These are phyloP conservation scores for Etheostoma perlongum DNA, from an alignment of 2,797 vertebrate genomes.

Conservation along the genomic window DNA sequence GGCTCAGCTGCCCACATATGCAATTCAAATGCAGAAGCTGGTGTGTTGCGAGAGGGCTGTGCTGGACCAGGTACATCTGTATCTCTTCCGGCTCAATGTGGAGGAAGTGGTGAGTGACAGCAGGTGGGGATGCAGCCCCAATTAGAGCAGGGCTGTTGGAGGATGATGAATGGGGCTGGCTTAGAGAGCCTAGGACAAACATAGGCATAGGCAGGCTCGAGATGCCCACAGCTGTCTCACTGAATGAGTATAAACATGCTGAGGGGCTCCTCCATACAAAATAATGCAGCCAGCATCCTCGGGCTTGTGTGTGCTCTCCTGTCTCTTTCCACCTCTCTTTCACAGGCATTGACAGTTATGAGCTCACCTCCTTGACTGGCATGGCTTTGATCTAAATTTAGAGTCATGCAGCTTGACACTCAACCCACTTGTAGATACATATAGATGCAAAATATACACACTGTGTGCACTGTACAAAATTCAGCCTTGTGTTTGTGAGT, in stretches of 20 bases:
- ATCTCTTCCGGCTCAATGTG: conserved; percentile 76
- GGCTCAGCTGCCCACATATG: conserved; percentile 82
- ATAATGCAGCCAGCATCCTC: conserved; percentile 73
- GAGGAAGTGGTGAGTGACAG: conserved; percentile 86
- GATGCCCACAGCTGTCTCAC: conserved; percentile 85
- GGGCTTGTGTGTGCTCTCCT: conserved; percentile 65
- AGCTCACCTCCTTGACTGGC: conserved; percentile 76
- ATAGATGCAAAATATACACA: conserved; percentile 47
- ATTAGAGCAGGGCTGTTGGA: conserved; percentile 85
- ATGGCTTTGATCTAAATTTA: conserved; percentile 80
- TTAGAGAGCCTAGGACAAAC: conserved; percentile 77
- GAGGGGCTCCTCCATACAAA: conserved; percentile 78
- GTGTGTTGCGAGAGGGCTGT: conserved; percentile 73
- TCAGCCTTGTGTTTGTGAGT: conserved; percentile 22
- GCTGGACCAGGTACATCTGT: conserved; percentile 81
- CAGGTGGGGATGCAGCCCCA: conserved; percentile 85
- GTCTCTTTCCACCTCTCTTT: conserved; percentile 68
- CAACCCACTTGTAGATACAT: conserved; percentile 55
- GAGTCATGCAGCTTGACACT: conserved; percentile 67
- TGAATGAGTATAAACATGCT: conserved; percentile 85
- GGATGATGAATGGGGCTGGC: conserved; percentile 85
- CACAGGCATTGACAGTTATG: conserved; percentile 77
- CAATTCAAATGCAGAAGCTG: conserved; percentile 82
- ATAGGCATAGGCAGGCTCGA: conserved; percentile 73
- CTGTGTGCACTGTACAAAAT: conserved; percentile 38